Percentiles rank a stretch among this genome's conserved stretches.
Evolutionary conservation across 1,140 invertebrate genomes (phyloP).

Genomic region (Rhopalosiphum padi): DNA sequence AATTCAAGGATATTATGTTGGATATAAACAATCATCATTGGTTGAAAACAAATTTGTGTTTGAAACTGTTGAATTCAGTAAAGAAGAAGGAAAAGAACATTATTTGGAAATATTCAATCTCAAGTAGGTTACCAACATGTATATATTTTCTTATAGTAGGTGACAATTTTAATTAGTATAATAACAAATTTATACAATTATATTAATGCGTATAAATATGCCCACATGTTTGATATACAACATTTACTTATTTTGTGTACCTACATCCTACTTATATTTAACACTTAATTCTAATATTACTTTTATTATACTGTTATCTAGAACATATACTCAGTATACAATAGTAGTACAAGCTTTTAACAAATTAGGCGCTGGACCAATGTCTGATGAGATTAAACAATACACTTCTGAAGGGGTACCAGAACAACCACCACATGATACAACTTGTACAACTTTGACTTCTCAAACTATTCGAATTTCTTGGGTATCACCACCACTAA

Average conservation of each 20-base stretch:
- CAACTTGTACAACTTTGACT: slow-evolving; percentile 87
- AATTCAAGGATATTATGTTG: slow-evolving; percentile 89
- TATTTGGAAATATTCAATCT: slow-evolving; percentile 82
- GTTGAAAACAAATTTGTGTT: slow-evolving; percentile 84
- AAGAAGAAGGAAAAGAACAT: slow-evolving; percentile 89
- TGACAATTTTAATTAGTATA: not conserved
- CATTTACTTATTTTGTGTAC: not conserved
- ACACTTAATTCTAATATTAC: not conserved
- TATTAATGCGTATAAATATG: not conserved
- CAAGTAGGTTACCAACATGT: slow-evolving; percentile 67
- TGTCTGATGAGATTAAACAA: slow-evolving; percentile 86
- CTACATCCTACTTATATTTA: not conserved
- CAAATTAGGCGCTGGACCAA: slow-evolving; percentile 89
- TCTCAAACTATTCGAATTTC: slow-evolving; percentile 92
- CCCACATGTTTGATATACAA: not conserved
- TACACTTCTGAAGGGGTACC: slow-evolving; percentile 93
- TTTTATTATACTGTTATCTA: slow-evolving; percentile 62
- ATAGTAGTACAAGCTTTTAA: slow-evolving; percentile 96
- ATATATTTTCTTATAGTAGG: not conserved
- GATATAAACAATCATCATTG: slow-evolving; percentile 85
- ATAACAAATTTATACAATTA: not conserved
- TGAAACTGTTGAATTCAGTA: slow-evolving; percentile 90
- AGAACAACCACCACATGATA: slow-evolving; percentile 90
- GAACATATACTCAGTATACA: slow-evolving; percentile 92
- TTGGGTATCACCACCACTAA: slow-evolving; percentile 89